Conservation (phyloP, 2,888 invertebrate genomes). For the Agrochola circellaris region DNA sequence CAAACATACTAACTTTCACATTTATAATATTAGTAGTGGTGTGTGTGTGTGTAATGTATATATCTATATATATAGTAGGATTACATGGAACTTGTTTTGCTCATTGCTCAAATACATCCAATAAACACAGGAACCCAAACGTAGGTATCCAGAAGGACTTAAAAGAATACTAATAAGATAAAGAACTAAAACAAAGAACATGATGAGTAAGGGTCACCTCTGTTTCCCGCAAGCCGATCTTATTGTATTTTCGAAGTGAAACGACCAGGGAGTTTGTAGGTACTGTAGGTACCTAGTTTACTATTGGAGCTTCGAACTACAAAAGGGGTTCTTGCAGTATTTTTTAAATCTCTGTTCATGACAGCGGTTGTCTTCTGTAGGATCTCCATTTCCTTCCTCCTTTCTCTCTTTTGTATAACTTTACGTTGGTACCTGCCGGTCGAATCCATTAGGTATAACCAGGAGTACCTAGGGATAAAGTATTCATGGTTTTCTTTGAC, state of each 20-base stretch:
- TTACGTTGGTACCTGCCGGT: too few relatives aligned
- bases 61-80: too few relatives aligned
- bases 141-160: background rate
- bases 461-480: too few relatives aligned
- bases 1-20: too few relatives aligned
- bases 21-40: too few relatives aligned
- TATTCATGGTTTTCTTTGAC: too few relatives aligned
- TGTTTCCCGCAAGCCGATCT: background rate
- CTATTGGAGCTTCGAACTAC: constrained; percentile 1
- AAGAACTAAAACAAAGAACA: background rate
- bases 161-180: background rate
- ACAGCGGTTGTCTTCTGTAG: background rate
- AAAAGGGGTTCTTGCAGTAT: background rate
- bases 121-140: background rate
- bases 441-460: too few relatives aligned
- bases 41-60: too few relatives aligned
- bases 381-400: background rate
- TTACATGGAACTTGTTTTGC: too few relatives aligned
- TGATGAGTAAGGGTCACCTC: background rate
- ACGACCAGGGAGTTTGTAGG: background rate
- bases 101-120: background rate
- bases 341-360: constrained; percentile 2
- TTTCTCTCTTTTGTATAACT: too few relatives aligned
- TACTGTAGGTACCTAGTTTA: too few relatives aligned
- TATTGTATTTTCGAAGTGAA: background rate